Evolutionary conservation across 2,113 vertebrate species (phyloP), one percentile per base, ranked within the genome.

Genomic region (Tragelaphus buxtoni): DNA sequence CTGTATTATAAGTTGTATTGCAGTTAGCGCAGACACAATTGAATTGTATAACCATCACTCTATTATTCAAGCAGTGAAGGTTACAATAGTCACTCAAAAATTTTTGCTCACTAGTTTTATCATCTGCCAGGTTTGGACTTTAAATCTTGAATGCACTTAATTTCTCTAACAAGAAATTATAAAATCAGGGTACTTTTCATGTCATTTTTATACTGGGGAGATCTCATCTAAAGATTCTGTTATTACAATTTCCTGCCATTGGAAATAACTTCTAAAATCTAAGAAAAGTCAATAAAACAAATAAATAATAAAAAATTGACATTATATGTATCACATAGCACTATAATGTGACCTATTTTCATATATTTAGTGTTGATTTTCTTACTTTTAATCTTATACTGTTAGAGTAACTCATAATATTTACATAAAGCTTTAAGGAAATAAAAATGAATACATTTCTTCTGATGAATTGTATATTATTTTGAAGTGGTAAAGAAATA

Each of bases 401-500:
- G 3, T 72, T 96, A 79, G 9, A 72, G 0, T 89, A 24, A 92
- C 61, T 90, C 45, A 45, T 83, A 22, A 5, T 72, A 55, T 90
- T 89, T 87, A 90, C 5, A 79, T 35, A 87, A 83, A 81, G 10
- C 16, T 1, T 65, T 32, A 61, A 51, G 22, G 1, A 91, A 93
- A 56, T 79, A 80, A 91, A 97, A 58, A 87, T 45, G 5, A 90
- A n/a, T 58, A 77, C 35, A 55, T 82, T 69, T 81, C 17, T 49
- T 90, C 83, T 58, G 79, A n/a, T 80, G 35, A 91, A 20, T n/a
- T 88, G 7, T 10, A 3, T 79, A n/a, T 60, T 90, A 53, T 53
- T 42, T 96, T 42, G 7, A 11, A 39, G 3, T 61, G 32, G 22
- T 51, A 74, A 91, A 9, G 13, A 79, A 72, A 28, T 32, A 47